phyloP scores from a whole-genome alignment of 2,797 vertebrate species.

The Okamejei kenojei region DNA sequence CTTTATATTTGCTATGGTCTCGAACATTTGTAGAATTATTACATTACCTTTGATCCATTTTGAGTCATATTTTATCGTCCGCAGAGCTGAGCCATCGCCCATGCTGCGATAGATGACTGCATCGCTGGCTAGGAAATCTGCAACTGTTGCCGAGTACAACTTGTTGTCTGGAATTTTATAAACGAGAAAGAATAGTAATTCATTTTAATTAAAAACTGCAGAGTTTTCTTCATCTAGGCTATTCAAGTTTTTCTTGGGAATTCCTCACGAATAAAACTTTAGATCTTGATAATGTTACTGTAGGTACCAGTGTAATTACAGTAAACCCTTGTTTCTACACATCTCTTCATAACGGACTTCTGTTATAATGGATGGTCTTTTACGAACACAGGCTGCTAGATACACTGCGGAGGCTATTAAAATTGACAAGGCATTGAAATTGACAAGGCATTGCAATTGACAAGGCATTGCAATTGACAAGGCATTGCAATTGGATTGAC shows the following conservation, averaged over 20 bases:
- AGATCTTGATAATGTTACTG: not conserved
- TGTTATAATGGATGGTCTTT: too few relatives aligned
- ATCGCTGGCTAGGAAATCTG: slow-evolving; percentile 96
- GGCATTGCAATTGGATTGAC: too few relatives aligned
- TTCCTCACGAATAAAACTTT: not conserved
- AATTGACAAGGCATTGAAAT: too few relatives aligned
- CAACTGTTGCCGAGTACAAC: slow-evolving; percentile 93
- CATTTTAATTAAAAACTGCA: not conserved
- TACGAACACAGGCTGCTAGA: too few relatives aligned
- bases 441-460: too few relatives aligned
- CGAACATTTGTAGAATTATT: not conserved
- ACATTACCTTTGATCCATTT: slow-evolving; percentile 97
- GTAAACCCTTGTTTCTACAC: too few relatives aligned
- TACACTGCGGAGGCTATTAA: too few relatives aligned
- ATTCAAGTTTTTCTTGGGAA: not conserved
- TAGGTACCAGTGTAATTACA: not conserved
- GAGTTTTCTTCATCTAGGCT: not conserved
- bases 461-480: too few relatives aligned
- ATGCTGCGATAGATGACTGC: slow-evolving; percentile 97
- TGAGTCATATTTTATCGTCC: slow-evolving; percentile 98
- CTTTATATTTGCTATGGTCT: too few relatives aligned
- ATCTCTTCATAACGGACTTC: too few relatives aligned
- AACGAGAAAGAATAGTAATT: not conserved
- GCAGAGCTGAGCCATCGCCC: slow-evolving; percentile 91
- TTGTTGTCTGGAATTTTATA: slow-evolving; percentile 76